Conservation (phyloP, 1,140 invertebrate species). For the Lordiphosa collinella region DNA sequence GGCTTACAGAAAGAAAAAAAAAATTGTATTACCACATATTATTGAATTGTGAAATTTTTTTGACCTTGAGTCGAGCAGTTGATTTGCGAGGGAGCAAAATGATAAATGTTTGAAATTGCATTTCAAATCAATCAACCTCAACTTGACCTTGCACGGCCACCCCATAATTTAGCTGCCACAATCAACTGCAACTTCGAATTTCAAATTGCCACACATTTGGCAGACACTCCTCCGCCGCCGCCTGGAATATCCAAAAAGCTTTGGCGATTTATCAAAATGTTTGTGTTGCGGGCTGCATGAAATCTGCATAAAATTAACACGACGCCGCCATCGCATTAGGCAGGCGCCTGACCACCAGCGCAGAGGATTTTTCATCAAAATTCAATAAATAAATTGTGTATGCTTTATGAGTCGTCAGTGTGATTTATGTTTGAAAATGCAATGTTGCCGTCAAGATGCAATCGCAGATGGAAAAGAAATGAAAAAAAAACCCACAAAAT, state of each 20-base stretch:
- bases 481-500: constrained; percentile 20
- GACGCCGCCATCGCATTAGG: constrained; percentile 31
- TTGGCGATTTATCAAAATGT: constrained; percentile 57
- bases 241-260: constrained; percentile 29
- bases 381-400: constrained; percentile 60
- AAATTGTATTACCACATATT: constrained; percentile 50
- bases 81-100: constrained; percentile 2
- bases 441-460: constrained; percentile 50
- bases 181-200: constrained; percentile 18
- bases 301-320: constrained; percentile 72
- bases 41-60: constrained; percentile 7
- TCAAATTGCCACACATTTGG: constrained; percentile 43
- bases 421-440: constrained; percentile 71
- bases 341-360: constrained; percentile 18
- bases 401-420: constrained; percentile 57
- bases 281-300: constrained; percentile 49
- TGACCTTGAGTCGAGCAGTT: constrained; percentile 6
- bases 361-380: constrained; percentile 41
- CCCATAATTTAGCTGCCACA: constrained; percentile 45
- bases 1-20: constrained; percentile 23
- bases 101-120: constrained; percentile 42
- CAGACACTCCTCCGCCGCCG: constrained; percentile 35
- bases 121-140: constrained; percentile 68
- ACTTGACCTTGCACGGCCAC: constrained; percentile 57
- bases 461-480: constrained; percentile 43